These are phyloP conservation scores for Penelope pileata DNA, from an alignment of 2,113 vertebrate species.

Conservation along the genomic window DNA sequence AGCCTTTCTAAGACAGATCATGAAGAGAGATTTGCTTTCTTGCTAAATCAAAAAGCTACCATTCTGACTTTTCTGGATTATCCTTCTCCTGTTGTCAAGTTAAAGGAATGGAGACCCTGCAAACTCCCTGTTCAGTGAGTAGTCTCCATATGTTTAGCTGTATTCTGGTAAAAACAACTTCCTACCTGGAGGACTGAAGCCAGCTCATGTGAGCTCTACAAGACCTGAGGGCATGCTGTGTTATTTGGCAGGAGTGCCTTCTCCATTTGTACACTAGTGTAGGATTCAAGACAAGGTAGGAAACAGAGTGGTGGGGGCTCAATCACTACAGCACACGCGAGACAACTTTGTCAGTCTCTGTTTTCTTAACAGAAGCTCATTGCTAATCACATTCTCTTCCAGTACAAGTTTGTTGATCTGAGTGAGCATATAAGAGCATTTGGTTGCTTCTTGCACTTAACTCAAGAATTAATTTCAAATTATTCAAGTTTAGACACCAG, in stretches of 20 bases:
- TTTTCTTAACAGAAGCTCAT: background rate
- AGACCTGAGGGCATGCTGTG: rapidly evolving
- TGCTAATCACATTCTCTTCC: background rate
- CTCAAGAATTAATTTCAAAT: background rate
- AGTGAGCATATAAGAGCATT: background rate
- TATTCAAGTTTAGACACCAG: background rate
- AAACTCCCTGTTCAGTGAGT: background rate
- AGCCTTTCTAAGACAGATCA: background rate
- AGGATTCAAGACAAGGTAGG: background rate
- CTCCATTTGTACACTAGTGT: background rate
- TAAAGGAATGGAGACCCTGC: background rate
- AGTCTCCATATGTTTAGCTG: background rate
- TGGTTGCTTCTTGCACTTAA: background rate
- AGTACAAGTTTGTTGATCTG: background rate
- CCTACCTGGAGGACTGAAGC: background rate
- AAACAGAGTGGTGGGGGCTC: background rate
- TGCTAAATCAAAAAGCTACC: background rate
- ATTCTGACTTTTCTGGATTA: conserved; percentile 18
- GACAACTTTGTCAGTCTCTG: background rate
- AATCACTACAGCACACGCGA: background rate
- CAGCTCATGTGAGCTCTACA: background rate
- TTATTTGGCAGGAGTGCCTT: background rate
- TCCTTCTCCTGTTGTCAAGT: background rate
- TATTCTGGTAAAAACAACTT: background rate
- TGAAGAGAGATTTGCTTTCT: background rate